Percentiles rank a stretch among this genome's conserved stretches.
These are phyloP conservation scores for Ornithoptera priamus DNA, from an alignment of 2,888 invertebrate species.

Conservation along the genomic window DNA sequence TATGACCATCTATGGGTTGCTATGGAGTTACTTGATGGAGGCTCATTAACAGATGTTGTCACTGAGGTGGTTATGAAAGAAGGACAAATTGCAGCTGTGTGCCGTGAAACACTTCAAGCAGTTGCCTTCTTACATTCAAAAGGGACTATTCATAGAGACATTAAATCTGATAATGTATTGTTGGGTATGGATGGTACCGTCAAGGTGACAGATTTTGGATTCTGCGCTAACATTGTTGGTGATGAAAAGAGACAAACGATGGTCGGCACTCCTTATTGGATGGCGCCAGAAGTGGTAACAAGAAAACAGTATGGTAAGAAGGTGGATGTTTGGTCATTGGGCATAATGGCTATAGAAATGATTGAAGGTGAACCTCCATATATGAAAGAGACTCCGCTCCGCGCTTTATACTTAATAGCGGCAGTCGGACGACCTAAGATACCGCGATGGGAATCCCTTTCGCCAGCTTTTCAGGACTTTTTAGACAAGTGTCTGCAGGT, in stretches of 20 bases:
- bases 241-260: constrained; percentile 97
- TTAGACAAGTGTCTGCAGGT: constrained; percentile 93
- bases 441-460: constrained; percentile 89
- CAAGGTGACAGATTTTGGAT: constrained; percentile 98
- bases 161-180: constrained; percentile 98
- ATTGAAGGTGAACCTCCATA: constrained; percentile 98
- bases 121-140: constrained; percentile 93
- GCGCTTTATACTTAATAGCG: constrained; percentile 96
- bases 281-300: constrained; percentile 97
- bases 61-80: constrained; percentile 98
- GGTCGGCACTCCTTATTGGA: constrained; percentile 99
- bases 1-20: constrained; percentile 97
- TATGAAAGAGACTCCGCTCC: constrained; percentile 94
- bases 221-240: constrained; percentile 97
- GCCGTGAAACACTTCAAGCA: constrained; percentile 91
- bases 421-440: constrained; percentile 96
- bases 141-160: constrained; percentile 96
- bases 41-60: constrained; percentile 97
- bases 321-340: constrained; percentile 96
- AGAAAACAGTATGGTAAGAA: constrained; percentile 96
- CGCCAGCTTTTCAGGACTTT: constrained; percentile 88
- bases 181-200: constrained; percentile 95
- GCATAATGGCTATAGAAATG: constrained; percentile 98
- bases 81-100: constrained; percentile 97
- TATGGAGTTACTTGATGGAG: constrained; percentile 97